These are phyloP conservation scores for Bursaphelenchus mucronatus DNA, from an alignment of 1,140 invertebrate species.

Conservation along the genomic window DNA sequence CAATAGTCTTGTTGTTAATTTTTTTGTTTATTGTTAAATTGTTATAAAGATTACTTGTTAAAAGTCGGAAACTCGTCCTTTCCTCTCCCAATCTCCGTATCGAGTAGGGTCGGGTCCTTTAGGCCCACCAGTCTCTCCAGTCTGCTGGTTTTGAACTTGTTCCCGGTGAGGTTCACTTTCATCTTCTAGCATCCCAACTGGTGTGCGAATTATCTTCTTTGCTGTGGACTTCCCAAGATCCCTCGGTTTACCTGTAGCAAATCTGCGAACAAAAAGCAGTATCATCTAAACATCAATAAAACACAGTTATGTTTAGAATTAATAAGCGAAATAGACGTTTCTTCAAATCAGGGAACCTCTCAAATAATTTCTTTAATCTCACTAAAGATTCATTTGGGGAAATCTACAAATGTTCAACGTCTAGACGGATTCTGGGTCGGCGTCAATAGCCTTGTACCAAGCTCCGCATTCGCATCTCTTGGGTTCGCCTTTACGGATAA, in stretches of 20 bases:
- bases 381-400: no score
- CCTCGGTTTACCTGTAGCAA: no score
- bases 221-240: not conserved
- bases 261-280: no score
- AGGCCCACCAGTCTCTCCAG: conserved; percentile 89
- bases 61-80: conserved; percentile 93
- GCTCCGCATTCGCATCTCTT: conserved; percentile 73
- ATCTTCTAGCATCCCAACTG: conserved; percentile 14
- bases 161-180: conserved; percentile 26
- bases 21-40: no score
- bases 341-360: no score
- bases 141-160: conserved; percentile 72
- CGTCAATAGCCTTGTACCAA: conserved; percentile 85
- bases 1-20: no score
- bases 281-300: no score
- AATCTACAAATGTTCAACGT: no score
- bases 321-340: no score
- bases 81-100: conserved; percentile 98
- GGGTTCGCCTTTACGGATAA: conserved; percentile 78
- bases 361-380: no score
- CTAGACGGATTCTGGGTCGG: conserved; percentile 66
- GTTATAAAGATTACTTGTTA: conserved; percentile 62
- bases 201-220: conserved; percentile 16
- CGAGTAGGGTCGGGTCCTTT: conserved; percentile 93
- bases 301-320: no score